These are phyloP conservation scores for Antechinus flavipes DNA, from an alignment of 2,113 vertebrate species.

Conservation along the genomic window DNA sequence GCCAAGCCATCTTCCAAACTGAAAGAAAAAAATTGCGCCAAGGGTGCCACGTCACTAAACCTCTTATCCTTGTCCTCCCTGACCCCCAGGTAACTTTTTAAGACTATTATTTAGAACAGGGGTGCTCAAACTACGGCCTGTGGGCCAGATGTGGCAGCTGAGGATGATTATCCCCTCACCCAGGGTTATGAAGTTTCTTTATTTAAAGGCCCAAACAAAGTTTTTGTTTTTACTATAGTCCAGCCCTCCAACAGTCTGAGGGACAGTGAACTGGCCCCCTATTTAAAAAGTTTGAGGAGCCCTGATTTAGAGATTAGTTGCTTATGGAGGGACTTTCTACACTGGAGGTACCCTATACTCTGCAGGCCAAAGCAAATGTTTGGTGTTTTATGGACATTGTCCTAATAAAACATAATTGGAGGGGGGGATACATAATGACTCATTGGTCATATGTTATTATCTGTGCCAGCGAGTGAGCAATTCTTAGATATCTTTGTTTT, in stretches of 20 bases:
- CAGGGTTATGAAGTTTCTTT: too few relatives aligned
- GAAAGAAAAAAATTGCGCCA: background rate
- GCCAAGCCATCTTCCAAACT: constrained; percentile 8
- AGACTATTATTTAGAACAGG: background rate
- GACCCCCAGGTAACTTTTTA: background rate
- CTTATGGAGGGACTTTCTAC: too few relatives aligned
- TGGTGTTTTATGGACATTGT: background rate
- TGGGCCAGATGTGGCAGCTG: too few relatives aligned
- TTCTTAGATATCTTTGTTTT: background rate
- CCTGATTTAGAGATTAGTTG: background rate
- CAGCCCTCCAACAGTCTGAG: too few relatives aligned
- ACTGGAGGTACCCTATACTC: background rate
- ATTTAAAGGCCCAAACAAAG: too few relatives aligned
- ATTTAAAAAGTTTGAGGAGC: too few relatives aligned
- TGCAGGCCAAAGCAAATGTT: background rate
- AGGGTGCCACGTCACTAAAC: too few relatives aligned
- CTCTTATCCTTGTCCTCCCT: too few relatives aligned
- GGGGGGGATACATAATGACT: background rate
- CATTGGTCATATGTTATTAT: background rate
- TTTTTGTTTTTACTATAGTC: too few relatives aligned
- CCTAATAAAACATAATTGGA: background rate
- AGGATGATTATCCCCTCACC: too few relatives aligned
- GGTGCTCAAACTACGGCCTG: too few relatives aligned
- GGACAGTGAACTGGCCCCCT: too few relatives aligned
- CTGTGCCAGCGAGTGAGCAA: background rate